A percentile compares a stretch with the other conserved stretches of the same genome.
Conservation (phyloP, 2,888 invertebrate species). For the Mylabris sibirica region DNA sequence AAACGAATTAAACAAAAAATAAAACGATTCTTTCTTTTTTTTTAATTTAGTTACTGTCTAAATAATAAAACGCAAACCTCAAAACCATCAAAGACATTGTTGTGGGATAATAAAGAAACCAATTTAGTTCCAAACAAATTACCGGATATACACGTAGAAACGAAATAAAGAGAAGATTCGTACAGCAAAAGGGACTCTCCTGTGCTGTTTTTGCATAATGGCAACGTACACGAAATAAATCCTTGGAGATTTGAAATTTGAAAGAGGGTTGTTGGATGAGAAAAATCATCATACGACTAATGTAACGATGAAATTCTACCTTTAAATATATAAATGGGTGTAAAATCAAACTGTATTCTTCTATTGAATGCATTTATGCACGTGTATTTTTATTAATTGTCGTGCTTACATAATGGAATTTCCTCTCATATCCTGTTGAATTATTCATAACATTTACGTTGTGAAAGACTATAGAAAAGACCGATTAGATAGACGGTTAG, state of each 20-base stretch:
- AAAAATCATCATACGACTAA: neutral
- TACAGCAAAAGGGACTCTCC: neutral
- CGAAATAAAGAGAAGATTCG: constrained; percentile 19
- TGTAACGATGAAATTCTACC: neutral
- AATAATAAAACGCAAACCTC: constrained; percentile 1
- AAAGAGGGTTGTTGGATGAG: constrained; percentile 1
- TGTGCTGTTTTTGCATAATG: constrained; percentile 28
- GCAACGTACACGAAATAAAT: constrained; percentile 34
- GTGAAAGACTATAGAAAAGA: constrained; percentile 3
- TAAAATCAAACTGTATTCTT: neutral
- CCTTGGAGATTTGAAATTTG: constrained; percentile 8
- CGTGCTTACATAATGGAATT: constrained; percentile 1
- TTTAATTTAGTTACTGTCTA: neutral
- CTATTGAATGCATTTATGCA: neutral
- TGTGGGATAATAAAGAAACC: constrained; percentile 11
- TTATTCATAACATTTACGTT: constrained; percentile 8
- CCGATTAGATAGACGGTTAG: neutral
- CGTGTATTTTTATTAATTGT: constrained; percentile 1
- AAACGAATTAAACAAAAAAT: constrained; percentile 36
- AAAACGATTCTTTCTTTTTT: neutral
- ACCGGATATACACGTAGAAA: constrained; percentile 25
- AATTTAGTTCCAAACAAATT: constrained; percentile 16
- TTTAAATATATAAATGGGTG: neutral
- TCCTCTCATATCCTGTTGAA: constrained; percentile 7
- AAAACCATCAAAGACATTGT: constrained; percentile 4